Evolutionary conservation across 2,113 vertebrate genomes (phyloP), one percentile per base, ranked within the genome.

Genomic region (Rhinolophus ferrumequinum): DNA sequence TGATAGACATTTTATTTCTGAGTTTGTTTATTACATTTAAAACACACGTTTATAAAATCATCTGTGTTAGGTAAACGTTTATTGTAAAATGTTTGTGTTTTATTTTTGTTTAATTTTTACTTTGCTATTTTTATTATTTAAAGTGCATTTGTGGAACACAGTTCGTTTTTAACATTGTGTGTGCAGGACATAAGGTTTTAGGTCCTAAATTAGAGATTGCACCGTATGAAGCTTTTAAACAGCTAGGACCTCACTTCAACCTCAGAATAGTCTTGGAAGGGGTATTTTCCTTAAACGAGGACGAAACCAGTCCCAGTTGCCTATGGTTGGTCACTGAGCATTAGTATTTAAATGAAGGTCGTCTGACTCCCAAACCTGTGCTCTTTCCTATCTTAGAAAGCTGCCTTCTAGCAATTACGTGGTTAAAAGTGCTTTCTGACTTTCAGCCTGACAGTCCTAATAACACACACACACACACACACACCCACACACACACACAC

Each of bases 101-200:
- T 66, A 62, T 85, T 72, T 95, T 92, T 70, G 15, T 80, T 67
- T 81, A 26, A n/a, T 28, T 50, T 50, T 87, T 50, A 41, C 47
- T 82, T 88, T 58, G 60, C 33, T 94, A 38, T 86, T 81, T 79
- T 70, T 90, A 47, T 66, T 94, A 82, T 90, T 86, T 67, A 80
- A 81, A 77, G 26, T 33, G 52, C 30, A 67, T 84, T 79, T 73
- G 58, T 75, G 72, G 70, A 83, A 50, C 8, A 60, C 52, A 92
- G 5, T 26, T 66, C 70, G 13, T 66, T 75, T 95, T 80, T 83
- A 79, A 72, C 56, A 89, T 15, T 50, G 15, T 81, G 58, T 66
- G 33, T 58, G 21, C 54, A 72, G 58, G 30, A 76, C 3, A 7
- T 41, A 30, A 73, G 18, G 66, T 73, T 95, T 66, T 75, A 41